phyloP scores from a whole-genome alignment of 1,140 invertebrate genomes.

The Diachasmimorpha longicaudata region DNA sequence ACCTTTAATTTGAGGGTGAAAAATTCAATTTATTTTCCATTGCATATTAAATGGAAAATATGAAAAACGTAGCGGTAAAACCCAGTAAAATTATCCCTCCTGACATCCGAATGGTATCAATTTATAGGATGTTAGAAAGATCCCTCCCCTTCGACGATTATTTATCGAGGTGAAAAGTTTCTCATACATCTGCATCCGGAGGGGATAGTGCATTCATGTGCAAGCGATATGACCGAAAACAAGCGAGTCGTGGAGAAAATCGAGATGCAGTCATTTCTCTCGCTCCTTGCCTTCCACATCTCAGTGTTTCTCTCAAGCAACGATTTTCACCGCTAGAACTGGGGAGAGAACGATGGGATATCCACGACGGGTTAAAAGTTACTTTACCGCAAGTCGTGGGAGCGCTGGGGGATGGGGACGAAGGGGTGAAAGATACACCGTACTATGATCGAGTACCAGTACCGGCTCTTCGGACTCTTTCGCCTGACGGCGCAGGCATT shows the following conservation, averaged over 20 bases:
- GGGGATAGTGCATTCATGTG: constrained; percentile 5
- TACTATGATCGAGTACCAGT: constrained; percentile 16
- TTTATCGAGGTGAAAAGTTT: constrained; percentile 12
- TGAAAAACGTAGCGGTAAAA: neutral
- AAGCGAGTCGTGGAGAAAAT: neutral
- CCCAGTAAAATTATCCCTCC: neutral
- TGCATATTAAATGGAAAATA: neutral
- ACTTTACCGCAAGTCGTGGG: constrained; percentile 13
- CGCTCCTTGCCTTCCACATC: neutral
- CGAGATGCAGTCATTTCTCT: neutral
- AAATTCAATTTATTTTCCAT: too few species aligned
- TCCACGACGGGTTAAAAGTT: constrained; percentile 13
- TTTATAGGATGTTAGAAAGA: neutral
- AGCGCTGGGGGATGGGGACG: too few species aligned
- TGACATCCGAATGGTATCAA: neutral
- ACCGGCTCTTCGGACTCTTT: constrained; percentile 5
- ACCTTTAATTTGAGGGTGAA: too few species aligned
- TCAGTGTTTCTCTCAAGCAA: neutral
- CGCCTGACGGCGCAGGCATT: constrained; percentile 14
- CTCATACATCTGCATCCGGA: constrained; percentile 9
- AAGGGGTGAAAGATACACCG: constrained; percentile 11
- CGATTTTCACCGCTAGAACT: neutral
- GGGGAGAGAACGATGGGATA: neutral
- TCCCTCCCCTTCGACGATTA: neutral
- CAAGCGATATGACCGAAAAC: constrained; percentile 7